These are phyloP conservation scores for Turritopsis rubra DNA, from an alignment of 30 jellyfish, hydroid and myxozoan species.

Conservation along the genomic window DNA sequence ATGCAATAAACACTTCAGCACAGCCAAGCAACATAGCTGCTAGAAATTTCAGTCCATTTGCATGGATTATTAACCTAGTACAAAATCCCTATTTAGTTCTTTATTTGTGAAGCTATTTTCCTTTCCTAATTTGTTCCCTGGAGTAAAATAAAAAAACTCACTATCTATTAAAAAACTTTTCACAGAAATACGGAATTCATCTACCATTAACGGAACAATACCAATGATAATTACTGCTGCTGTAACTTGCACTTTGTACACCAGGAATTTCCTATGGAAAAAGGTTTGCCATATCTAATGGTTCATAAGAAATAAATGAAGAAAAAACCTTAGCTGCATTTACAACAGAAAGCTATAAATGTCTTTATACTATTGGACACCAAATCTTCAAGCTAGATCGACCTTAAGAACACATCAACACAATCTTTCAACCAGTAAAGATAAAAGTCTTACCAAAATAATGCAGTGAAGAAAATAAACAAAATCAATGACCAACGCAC, in stretches of 20 bases:
- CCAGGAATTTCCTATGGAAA: not conserved
- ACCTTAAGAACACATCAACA: no score
- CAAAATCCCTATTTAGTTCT: no score
- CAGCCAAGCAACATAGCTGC: no score
- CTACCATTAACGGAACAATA: not conserved
- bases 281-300: not conserved
- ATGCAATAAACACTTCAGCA: no score
- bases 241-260: not conserved
- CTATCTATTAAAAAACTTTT: not conserved
- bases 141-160: not conserved
- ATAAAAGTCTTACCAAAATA: constrained; percentile 1
- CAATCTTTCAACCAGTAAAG: not conserved
- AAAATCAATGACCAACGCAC: not conserved
- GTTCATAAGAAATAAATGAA: no score
- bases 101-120: not conserved
- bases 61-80: no score
- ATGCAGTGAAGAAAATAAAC: not conserved
- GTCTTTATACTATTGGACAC: no score
- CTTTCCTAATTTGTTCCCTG: no score
- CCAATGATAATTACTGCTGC: not conserved
- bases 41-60: no score
- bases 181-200: not conserved
- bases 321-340: no score
- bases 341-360: no score
- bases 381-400: no score